phyloP scores from a whole-genome alignment of 2,888 invertebrate species.

The Heteromyza rotundicornis region DNA sequence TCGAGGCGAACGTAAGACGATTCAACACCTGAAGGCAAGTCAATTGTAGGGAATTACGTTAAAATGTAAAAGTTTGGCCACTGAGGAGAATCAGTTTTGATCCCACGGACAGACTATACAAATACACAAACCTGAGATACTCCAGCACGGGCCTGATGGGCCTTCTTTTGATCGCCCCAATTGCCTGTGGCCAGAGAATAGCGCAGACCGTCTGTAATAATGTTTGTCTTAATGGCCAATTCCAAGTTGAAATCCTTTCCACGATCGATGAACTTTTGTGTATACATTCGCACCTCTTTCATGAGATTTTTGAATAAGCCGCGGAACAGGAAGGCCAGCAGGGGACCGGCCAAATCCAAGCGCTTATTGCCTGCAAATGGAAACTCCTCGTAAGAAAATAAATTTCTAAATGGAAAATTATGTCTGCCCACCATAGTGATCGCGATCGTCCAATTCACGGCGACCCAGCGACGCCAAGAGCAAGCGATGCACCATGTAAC shows the following conservation, averaged over 20 bases:
- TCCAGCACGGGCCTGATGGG: slow-evolving; percentile 81
- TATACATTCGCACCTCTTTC: slow-evolving; percentile 98
- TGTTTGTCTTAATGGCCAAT: slow-evolving; percentile 86
- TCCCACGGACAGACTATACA: no score
- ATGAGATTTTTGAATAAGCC: slow-evolving; percentile 94
- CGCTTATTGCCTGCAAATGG: slow-evolving; percentile 77
- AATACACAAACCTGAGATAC: slow-evolving; percentile 73
- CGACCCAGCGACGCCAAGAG: slow-evolving; percentile 92
- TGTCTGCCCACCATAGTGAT: slow-evolving; percentile 95
- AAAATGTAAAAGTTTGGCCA: neutral
- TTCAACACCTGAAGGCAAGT: slow-evolving; percentile 85
- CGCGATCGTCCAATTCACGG: slow-evolving; percentile 97
- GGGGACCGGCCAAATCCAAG: slow-evolving; percentile 95
- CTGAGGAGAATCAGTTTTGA: no score
- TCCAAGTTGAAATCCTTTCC: slow-evolving; percentile 99
- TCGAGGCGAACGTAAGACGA: slow-evolving; percentile 97
- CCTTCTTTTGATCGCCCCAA: slow-evolving; percentile 99
- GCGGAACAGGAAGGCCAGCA: slow-evolving; percentile 95
- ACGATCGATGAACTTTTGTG: slow-evolving; percentile 98
- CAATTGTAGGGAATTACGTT: neutral
- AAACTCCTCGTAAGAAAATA: no score
- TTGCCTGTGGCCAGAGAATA: slow-evolving; percentile 99
- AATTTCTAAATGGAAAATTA: neutral
- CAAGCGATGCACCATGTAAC: slow-evolving; percentile 99
- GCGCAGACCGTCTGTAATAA: slow-evolving; percentile 96